Evolutionary conservation across 2,797 vertebrate genomes (phyloP).

Genomic region (Orientallactaga sibirica): DNA sequence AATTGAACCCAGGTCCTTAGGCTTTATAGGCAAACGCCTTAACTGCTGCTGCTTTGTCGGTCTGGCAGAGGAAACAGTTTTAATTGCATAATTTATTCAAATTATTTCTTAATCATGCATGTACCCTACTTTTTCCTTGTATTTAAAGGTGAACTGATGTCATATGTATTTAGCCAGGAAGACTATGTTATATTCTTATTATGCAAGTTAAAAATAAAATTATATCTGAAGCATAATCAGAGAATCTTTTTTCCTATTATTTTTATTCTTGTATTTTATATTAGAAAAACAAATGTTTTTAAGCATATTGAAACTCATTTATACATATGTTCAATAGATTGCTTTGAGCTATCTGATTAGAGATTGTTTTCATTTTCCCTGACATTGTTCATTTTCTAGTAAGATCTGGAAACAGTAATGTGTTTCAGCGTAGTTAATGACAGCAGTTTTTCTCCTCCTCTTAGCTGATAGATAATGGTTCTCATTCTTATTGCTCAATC

Average conservation of each 20-base stretch:
- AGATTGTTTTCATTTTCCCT: slow-evolving; percentile 21
- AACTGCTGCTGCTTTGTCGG: not conserved
- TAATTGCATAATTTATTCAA: not conserved
- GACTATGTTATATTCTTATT: not conserved
- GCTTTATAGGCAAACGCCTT: too few species aligned
- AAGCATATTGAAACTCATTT: not conserved
- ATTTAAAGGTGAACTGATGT: slow-evolving; percentile 3
- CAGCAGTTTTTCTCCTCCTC: not conserved
- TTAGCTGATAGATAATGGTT: not conserved
- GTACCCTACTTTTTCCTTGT: not conserved
- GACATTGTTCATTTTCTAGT: slow-evolving; percentile 13
- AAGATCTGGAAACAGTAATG: not conserved
- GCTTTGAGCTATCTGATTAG: not conserved
- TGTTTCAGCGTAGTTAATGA: not conserved
- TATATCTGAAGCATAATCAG: not conserved
- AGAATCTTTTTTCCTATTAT: not conserved
- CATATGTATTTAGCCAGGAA: not conserved
- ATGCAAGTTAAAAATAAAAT: slow-evolving; percentile 27
- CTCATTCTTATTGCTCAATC: not conserved
- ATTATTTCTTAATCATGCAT: not conserved
- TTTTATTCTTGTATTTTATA: not conserved
- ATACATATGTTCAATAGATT: not conserved
- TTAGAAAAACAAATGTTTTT: not conserved
- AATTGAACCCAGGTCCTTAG: too few species aligned
- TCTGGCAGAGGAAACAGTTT: slow-evolving; percentile 15